phyloP scores from a whole-genome alignment of 2,888 invertebrate genomes.

The Dascillus cervinus region DNA sequence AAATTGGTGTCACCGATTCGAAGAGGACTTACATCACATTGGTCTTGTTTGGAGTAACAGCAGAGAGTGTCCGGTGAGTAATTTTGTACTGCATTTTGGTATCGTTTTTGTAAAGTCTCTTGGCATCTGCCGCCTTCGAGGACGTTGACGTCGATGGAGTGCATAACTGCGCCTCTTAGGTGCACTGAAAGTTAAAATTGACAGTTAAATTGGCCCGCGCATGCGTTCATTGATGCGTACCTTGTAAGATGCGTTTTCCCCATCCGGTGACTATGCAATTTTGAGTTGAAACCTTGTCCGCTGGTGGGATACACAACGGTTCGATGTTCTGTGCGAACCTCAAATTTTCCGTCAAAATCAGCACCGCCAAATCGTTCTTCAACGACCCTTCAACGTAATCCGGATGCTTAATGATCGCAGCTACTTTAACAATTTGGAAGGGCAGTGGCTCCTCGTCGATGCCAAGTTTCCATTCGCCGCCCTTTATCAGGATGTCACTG shows the following conservation, averaged over 20 bases:
- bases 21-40: conserved; percentile 62
- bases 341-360: conserved; percentile 57
- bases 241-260: conserved; percentile 71
- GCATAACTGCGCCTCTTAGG: conserved; percentile 66
- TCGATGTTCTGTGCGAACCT: conserved; percentile 63
- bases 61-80: conserved; percentile 61
- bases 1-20: not conserved
- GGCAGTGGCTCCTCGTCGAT: conserved; percentile 73
- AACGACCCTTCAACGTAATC: conserved; percentile 53
- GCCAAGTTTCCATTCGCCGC: conserved; percentile 78
- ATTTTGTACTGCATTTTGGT: conserved; percentile 50
- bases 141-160: conserved; percentile 60
- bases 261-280: conserved; percentile 75
- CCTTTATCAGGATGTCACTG: conserved; percentile 64
- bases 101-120: conserved; percentile 48
- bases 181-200: conserved; percentile 55
- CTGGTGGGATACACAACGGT: conserved; percentile 60
- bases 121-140: conserved; percentile 56
- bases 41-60: conserved; percentile 60
- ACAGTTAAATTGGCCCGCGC: too few relatives aligned
- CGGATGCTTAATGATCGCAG: conserved; percentile 63
- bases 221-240: conserved; percentile 46
- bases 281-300: conserved; percentile 50
- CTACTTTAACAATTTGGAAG: conserved; percentile 68
- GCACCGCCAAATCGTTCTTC: conserved; percentile 63